Base-by-base conservation (phyloP, 2,797 vertebrate species). In the Acanthiza pusilla region DNA sequence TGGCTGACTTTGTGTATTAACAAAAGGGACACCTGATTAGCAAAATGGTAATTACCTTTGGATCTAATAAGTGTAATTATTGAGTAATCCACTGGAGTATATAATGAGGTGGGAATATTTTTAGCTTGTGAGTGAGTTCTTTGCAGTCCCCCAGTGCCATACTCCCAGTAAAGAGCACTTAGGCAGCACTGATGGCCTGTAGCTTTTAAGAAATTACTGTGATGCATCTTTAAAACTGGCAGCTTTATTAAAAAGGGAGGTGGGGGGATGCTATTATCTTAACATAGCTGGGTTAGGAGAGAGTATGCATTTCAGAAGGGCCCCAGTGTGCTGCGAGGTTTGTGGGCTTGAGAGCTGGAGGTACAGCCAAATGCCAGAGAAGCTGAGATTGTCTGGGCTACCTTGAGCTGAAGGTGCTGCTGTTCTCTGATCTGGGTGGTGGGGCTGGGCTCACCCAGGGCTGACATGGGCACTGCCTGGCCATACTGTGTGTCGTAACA, bases 161-260 rank as follows among this genome's bases (percentile, higher is more conserved):
- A 11, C 58, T 55, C 85, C 3, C 11, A 84, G 91, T 32, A 75
- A 81, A 88, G 85, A 94, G 93, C 91, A 91, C 85, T 96, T 88
- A 84, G 70, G 66, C 79, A 83, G 70, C 66, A 29, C 43, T 88
- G 92, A 91, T 76, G 79, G 87, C 93, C 88, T 79, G 89, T 72
- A 93, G 88, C 91, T 93, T 89, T 91, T 93, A 85, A 78, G 82
- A 96, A 93, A 94, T 93, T 84, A 72, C 70, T 25, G 57, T 74
- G 93, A 75, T 91, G 78, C 75, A 47, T 95, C 94, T 94, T 87
- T 86, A 89, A 86, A 94, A 86, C 74, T 76, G 87, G 54, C 74
- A 77, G 83, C 95, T 95, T 94, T 93, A 94, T 92, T 96, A 81
- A 91, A 94, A 96, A 95, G 83, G 92, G 92, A 95, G 89, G 54